Base-by-base conservation (phyloP, 2,888 invertebrate species). In the Pyrgus malvae region DNA sequence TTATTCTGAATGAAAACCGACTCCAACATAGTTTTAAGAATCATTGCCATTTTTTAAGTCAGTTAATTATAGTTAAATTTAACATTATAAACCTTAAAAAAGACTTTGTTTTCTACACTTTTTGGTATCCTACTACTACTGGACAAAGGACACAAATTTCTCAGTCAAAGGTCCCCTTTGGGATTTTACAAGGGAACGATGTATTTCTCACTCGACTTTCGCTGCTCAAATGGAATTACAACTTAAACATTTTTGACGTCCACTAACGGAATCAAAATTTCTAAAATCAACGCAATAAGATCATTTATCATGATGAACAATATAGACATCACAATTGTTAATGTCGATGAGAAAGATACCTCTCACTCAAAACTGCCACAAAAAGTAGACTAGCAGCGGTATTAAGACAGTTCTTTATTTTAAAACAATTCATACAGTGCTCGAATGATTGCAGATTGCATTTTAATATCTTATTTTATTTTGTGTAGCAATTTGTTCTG, bases 291-390 rank as follows among this genome's bases (percentile, higher is more conserved):
- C 45, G 53, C 45, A 53, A 53, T 40, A 38, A 45, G 45, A 53
- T 53, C 53, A 53, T 53, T 53, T 53, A 53, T 53, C 53, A 53
- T 53, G 44, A 38, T 53, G 53, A 53, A 53, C 53, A 53, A 53
- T 53, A 53, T 53, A 53, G 53, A 53, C 53, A 53, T 53, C 53
- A 38, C 44, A 45, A 53, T 51, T 53, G 45, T 44, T 51, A 51
- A 51, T 51, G 44, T 53, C 53, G 53, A 53, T 53, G 53, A 53
- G 53, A 53, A 31, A 53, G 53, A 53, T 53, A 45, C 45, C 53
- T 53, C 53, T 53, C 53, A 53, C 53, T 53, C 53, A 53, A 53
- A 53, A 45, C 45, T 45, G 37, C 42, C 45, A 45, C 45, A 53
- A 45, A 45, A 53, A 53, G 45, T 21, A 16, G 53, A 21, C 37